These are phyloP conservation scores for Drosophila grimshawi DNA, from an alignment of 1,140 invertebrate species.

Conservation along the genomic window DNA sequence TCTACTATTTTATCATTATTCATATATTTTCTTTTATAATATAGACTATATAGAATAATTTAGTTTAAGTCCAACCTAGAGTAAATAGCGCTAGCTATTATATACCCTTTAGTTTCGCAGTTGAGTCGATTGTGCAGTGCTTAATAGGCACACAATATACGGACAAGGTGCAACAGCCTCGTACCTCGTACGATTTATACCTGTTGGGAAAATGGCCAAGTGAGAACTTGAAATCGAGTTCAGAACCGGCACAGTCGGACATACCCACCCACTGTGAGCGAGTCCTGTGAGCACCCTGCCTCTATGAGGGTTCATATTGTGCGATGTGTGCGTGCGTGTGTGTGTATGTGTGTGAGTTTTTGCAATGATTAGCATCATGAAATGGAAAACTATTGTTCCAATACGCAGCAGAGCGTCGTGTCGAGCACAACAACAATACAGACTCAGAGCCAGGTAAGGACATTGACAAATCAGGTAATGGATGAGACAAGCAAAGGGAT, in stretches of 20 bases:
- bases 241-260: slow-evolving; percentile 64
- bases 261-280: slow-evolving; percentile 61
- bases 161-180: slow-evolving; percentile 60
- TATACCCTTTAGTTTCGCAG: not conserved
- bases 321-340: slow-evolving; percentile 23
- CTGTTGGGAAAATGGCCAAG: slow-evolving; percentile 60
- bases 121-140: not conserved
- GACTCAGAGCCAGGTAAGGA: slow-evolving; percentile 58
- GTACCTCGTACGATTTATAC: slow-evolving; percentile 25
- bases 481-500: slow-evolving; percentile 15
- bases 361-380: slow-evolving; percentile 79
- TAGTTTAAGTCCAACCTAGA: not conserved
- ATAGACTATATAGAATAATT: not conserved
- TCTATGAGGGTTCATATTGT: slow-evolving; percentile 64
- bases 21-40: not conserved
- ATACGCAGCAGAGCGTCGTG: slow-evolving; percentile 62
- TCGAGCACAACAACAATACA: not conserved
- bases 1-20: not conserved
- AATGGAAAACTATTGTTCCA: slow-evolving; percentile 76
- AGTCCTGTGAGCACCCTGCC: slow-evolving; percentile 20
- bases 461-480: slow-evolving; percentile 78
- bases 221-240: slow-evolving; percentile 14
- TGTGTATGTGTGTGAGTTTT: slow-evolving; percentile 56
- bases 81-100: not conserved
- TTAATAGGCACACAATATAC: slow-evolving; percentile 33